Conservation (phyloP, 35 echinoderm and acorn worm species). For the Acanthaster planci region DNA sequence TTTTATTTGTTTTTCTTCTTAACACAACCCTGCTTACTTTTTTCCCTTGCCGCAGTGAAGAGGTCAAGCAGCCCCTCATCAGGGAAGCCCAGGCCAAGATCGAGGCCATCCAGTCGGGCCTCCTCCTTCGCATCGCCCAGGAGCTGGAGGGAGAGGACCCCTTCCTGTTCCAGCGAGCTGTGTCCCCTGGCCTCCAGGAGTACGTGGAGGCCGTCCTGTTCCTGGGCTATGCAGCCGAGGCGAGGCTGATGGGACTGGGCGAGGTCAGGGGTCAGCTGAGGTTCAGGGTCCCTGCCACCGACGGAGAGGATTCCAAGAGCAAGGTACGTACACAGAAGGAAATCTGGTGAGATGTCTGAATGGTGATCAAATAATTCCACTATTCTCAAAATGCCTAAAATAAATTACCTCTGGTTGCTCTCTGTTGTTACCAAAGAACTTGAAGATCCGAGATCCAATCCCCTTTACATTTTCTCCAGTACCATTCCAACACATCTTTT, state of each 20-base stretch:
- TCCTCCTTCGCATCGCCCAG: conserved; percentile 39
- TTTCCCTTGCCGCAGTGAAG: conserved; percentile 37
- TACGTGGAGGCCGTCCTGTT: conserved; percentile 88
- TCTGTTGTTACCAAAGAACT: too few relatives aligned
- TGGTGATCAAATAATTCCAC: too few relatives aligned
- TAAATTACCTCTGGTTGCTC: too few relatives aligned
- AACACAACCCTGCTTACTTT: too few relatives aligned
- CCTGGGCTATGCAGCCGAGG: conserved; percentile 51
- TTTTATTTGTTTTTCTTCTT: too few relatives aligned
- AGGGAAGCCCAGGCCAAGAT: conserved; percentile 70
- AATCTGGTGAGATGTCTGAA: too few relatives aligned
- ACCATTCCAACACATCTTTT: too few relatives aligned
- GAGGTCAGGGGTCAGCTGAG: conserved; percentile 30
- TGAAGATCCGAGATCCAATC: too few relatives aligned
- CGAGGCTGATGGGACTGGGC: conserved; percentile 39
- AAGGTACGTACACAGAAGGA: neutral
- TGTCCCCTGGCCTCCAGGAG: conserved; percentile 79
- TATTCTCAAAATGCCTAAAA: too few relatives aligned
- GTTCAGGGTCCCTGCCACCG: neutral
- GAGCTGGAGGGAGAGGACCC: conserved; percentile 79
- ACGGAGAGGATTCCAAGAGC: neutral
- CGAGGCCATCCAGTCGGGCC: conserved; percentile 28
- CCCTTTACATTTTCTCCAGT: too few relatives aligned
- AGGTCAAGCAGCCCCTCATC: conserved; percentile 46
- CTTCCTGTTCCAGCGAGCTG: conserved; percentile 59